These are phyloP conservation scores for Drosophila virilis DNA, from an alignment of 1,140 invertebrate species.

Conservation along the genomic window DNA sequence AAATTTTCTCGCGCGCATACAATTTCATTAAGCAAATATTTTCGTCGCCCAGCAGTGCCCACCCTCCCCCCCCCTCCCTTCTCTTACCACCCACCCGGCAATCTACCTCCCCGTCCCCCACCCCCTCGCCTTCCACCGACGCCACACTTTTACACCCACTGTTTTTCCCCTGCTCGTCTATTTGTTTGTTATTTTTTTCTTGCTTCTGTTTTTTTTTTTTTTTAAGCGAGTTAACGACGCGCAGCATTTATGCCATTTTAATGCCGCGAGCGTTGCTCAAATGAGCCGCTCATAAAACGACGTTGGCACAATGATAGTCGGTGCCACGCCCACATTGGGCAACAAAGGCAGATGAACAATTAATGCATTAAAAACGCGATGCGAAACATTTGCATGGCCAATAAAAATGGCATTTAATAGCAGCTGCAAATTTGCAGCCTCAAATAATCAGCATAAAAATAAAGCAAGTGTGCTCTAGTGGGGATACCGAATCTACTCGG, in stretches of 20 bases:
- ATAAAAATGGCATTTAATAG: slow-evolving; percentile 74
- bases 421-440: slow-evolving; percentile 70
- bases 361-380: slow-evolving; percentile 73
- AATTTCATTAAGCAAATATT: slow-evolving; percentile 83
- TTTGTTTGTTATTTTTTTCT: slow-evolving; percentile 10
- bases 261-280: slow-evolving; percentile 62
- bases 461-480: not conserved
- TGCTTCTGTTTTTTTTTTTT: slow-evolving; percentile 21
- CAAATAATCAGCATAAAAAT: slow-evolving; percentile 75
- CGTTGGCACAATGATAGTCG: slow-evolving; percentile 61
- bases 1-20: slow-evolving; percentile 78
- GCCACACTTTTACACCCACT: not conserved
- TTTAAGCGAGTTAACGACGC: slow-evolving; percentile 64
- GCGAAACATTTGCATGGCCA: slow-evolving; percentile 63
- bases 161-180: not conserved
- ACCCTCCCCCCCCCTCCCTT: too few relatives aligned
- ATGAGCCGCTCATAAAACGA: slow-evolving; percentile 68
- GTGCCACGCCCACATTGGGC: slow-evolving; percentile 8
- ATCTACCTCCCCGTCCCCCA: not conserved
- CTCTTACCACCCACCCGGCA: too few relatives aligned
- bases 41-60: slow-evolving; percentile 58
- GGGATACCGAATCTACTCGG: too few relatives aligned
- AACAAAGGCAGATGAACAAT: slow-evolving; percentile 48
- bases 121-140: not conserved
- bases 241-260: slow-evolving; percentile 74